Conservation (phyloP, 2,113 vertebrate species). For the Scophthalmus maximus region DNA sequence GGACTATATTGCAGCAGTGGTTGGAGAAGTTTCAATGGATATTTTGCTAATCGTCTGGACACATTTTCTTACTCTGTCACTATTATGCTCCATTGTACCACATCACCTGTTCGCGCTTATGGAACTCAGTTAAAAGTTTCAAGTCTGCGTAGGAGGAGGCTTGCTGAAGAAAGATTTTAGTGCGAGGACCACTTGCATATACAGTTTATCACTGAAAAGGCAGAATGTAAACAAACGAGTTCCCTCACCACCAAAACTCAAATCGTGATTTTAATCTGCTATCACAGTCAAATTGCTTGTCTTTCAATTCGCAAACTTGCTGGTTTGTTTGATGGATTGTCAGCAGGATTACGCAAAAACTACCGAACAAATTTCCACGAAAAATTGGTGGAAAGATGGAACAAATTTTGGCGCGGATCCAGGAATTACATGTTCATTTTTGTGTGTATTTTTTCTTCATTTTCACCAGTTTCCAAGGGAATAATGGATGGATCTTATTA, state of each 20-base stretch:
- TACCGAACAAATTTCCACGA: too few species aligned
- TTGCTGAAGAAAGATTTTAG: conserved; percentile 3
- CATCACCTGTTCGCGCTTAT: not conserved
- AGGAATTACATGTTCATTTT: too few species aligned
- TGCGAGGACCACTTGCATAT: not conserved
- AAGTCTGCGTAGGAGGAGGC: not conserved
- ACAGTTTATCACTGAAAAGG: too few species aligned
- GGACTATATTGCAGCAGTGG: conserved; percentile 30
- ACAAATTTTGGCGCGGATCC: too few species aligned
- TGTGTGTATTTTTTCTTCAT: too few species aligned
- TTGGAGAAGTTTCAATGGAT: conserved; percentile 22
- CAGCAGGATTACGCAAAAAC: too few species aligned
- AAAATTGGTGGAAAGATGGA: too few species aligned
- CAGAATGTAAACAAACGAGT: not conserved
- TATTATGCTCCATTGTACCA: not conserved
- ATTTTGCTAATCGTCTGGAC: conserved; percentile 13
- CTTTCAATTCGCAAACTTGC: too few species aligned
- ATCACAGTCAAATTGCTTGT: not conserved
- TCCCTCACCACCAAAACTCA: not conserved
- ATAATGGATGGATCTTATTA: too few species aligned
- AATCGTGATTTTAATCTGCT: not conserved
- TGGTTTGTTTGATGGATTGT: too few species aligned
- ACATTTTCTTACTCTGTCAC: not conserved
- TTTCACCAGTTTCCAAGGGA: too few species aligned
- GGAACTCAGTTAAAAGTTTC: not conserved